Evolutionary conservation across 2,888 invertebrate species (phyloP), one percentile per base, ranked within the genome.

Genomic region (Chalcis sispes): DNA sequence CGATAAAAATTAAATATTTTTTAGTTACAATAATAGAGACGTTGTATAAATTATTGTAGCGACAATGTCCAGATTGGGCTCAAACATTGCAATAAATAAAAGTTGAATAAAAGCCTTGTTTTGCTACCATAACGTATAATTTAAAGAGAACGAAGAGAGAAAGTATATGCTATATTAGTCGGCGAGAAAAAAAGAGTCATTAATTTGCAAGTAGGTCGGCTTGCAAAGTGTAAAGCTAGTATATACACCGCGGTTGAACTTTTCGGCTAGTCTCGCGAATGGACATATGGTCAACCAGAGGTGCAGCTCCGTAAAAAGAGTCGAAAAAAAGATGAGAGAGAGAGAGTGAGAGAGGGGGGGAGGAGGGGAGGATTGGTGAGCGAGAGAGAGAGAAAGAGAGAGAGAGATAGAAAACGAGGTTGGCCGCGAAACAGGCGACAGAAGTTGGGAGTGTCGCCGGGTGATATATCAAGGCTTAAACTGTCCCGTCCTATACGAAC

Each of bases 401-500:
- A 84, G 84, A 82, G 82, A 25, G 20, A 25, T n/a, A n/a, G n/a
- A n/a, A n/a, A n/a, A n/a, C n/a, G n/a, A n/a, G n/a, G n/a, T n/a
- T n/a, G 85, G 81, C 83, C 20, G 86, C 85, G 87, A 87, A 88
- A 85, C 84, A 85, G 85, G 62, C 85, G 88, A 88, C 88, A 88
- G 88, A 88, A 88, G 88, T 88, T 88, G 88, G 88, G 88, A 88
- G 88, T 88, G 88, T 88, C 88, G 84, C 80, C 82, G 81, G 83
- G 85, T 88, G 88, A 88, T 88, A 88, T 88, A 88, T 88, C 88
- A 88, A 87, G 88, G 88, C 88, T 88, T 88, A 88, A 88, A 88
- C 87, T 87, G 84, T 85, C 84, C 83, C 81, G 85, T 82, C 81
- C 83, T 80, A 76, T 82, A 82, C 40, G 73, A 73, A 79, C 80